Base-by-base conservation (phyloP, 2,113 vertebrate species). In the Megatriorchis doriae region DNA sequence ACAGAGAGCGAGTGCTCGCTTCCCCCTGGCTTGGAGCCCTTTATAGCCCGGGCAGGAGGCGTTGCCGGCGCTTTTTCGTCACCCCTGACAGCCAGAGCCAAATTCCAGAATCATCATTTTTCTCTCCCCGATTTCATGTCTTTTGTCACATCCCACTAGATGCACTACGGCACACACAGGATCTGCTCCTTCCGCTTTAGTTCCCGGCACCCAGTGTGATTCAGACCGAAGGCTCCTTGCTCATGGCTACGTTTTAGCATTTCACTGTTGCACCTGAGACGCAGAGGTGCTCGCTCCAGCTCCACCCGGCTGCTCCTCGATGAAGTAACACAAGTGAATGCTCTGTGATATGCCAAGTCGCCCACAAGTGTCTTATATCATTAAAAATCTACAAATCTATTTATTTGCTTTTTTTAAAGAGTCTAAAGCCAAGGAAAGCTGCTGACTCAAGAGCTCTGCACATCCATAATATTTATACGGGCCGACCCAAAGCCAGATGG, bases 71-170 rank as follows among this genome's bases (percentile, higher is more conserved):
- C 53, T 55, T 93, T 97, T 92, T 97, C 94, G 81, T 91, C 94
- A 96, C 82, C 95, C 95, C 65, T 91, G 93, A 94, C 83, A 97
- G 94, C 95, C 67, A 20, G 53, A 94, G 97, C 98, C 97, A 98
- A 97, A 81, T 92, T 94, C 86, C 96, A 91, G 74, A 83, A 58
- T 27, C 95, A 91, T 97, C 97, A 97, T 95, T 97, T 98, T 94
- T 80, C 83, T 85, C 75, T 79, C 72, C 53, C 67, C 19, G 19
- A 77, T 96, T 96, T 97, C 94, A 90, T 13, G 31, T 90, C 90
- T 86, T 91, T 92, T 93, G 93, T 96, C 97, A 93, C 95, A 95
- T 97, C 94, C 74, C 94, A 58, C 62, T 18, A 52, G 45, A 13
- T 61, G 6, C 84, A 14, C 38, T 3, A 6, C 1, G 5, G 73